These are phyloP conservation scores for Botrylloides violaceus DNA, from an alignment of 23 tunicate genomes.

Conservation along the genomic window DNA sequence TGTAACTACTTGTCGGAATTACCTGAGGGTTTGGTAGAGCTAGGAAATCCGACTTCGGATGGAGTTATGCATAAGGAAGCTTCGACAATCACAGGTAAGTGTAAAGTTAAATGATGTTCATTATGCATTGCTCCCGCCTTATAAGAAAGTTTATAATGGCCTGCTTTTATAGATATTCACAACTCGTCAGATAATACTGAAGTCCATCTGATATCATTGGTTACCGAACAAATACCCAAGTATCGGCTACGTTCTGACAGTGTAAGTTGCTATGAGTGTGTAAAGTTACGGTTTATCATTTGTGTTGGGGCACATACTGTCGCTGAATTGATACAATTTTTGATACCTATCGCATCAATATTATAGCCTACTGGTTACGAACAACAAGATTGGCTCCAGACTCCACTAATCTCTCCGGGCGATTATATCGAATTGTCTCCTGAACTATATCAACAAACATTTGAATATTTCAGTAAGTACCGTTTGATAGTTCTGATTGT, in stretches of 20 bases:
- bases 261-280: not conserved
- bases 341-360: not conserved
- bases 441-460: constrained; percentile 60
- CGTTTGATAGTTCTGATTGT: not conserved
- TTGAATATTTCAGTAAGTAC: constrained; percentile 42
- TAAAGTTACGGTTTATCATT: too few species aligned
- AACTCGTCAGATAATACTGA: constrained; percentile 16
- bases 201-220: constrained; percentile 5
- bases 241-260: constrained; percentile 26
- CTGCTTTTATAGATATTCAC: constrained; percentile 18
- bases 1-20: too few species aligned
- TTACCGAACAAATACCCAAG: constrained; percentile 22
- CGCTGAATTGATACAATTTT: not conserved
- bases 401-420: constrained; percentile 58
- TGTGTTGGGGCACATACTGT: not conserved
- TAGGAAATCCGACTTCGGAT: too few species aligned
- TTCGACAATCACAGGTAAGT: not conserved
- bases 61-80: not conserved
- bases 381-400: constrained; percentile 52
- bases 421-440: constrained; percentile 52
- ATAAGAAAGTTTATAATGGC: too few species aligned
- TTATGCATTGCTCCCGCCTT: not conserved
- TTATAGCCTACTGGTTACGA: constrained; percentile 20
- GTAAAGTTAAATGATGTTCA: not conserved
- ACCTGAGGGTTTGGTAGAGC: too few species aligned